phyloP scores from a whole-genome alignment of 2,888 invertebrate genomes.

The Plemyria rubiginata region DNA sequence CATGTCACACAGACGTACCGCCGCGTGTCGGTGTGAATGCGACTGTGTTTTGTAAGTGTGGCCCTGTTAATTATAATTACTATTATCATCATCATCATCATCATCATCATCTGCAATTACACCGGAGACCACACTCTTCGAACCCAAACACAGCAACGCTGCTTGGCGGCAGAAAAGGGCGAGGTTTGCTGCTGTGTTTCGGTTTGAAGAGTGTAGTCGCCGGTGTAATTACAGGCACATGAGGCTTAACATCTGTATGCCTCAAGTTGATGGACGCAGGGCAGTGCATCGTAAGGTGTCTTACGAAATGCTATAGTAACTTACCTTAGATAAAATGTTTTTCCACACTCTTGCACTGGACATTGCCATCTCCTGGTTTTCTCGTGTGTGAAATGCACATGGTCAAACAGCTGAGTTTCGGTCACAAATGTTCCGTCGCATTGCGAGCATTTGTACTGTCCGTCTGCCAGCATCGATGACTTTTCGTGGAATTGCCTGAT shows the following conservation, averaged over 20 bases:
- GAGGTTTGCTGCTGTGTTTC: too few relatives aligned
- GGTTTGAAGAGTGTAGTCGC: too few relatives aligned
- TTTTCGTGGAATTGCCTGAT: constrained; percentile 74
- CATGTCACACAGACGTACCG: constrained; percentile 80
- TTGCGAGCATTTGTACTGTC: constrained; percentile 61
- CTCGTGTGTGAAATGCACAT: constrained; percentile 77
- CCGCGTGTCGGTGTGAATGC: constrained; percentile 79
- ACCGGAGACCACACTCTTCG: too few relatives aligned
- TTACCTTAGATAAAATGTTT: constrained; percentile 75
- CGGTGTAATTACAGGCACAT: too few relatives aligned
- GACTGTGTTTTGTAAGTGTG: constrained; percentile 78
- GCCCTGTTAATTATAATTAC: constrained; percentile 57
- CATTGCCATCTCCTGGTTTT: constrained; percentile 76
- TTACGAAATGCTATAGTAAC: too few relatives aligned
- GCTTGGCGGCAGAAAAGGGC: too few relatives aligned
- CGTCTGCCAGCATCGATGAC: constrained; percentile 52
- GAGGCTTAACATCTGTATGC: too few relatives aligned
- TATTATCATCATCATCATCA: too few relatives aligned
- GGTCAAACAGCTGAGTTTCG: constrained; percentile 80
- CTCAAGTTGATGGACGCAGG: too few relatives aligned
- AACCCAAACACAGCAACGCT: too few relatives aligned
- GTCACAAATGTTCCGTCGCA: constrained; percentile 61
- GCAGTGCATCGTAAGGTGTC: too few relatives aligned
- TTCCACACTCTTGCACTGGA: constrained; percentile 68
- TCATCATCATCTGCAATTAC: too few relatives aligned